Evolutionary conservation across 2,113 vertebrate species (phyloP), one percentile per base, ranked within the genome.

Genomic region (Gadus chalcogrammus): DNA sequence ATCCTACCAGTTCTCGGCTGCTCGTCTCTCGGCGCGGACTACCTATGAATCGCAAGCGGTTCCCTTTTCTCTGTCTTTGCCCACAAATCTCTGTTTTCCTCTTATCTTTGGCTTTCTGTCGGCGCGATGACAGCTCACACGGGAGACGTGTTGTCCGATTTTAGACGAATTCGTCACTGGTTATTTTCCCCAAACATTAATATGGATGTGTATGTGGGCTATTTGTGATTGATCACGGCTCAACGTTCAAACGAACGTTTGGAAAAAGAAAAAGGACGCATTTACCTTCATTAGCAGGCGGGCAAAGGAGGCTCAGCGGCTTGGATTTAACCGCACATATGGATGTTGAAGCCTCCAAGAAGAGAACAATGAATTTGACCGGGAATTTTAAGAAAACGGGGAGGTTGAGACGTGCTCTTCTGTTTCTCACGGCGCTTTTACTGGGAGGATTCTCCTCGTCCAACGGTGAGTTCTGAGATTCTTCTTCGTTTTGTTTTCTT

Each of bases 51-150:
- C 61, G 61, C 61, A n/a, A 17, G 55, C 55, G 55, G 7, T 58
- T 58, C 22, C 15, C 61, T 62, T 28, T 65, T 5, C 31, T 38
- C 63, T 31, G 15, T 38, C 31, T 18, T 31, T n/a, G 7, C 7
- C 31, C 17, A 16, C 11, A 7, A 55, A 55, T 17, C 55, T n/a
- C 15, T 20, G 22, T 15, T 16, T 42, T 28, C 38, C 61, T 48
- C 42, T 48, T 48, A 22, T 63, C 61, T 27, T 16, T 75, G 83
- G 76, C 80, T 71, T 35, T 88, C 79, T 82, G 71, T 84, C 82
- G 85, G 71, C 86, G 87, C 85, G 88, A 90, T 90, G 88, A 87
- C 85, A 84, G 82, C 86, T 87, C 86, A 82, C 82, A 86, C 85
- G 81, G 79, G 82, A 77, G 78, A 85, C 84, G 86, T 65, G 83